phyloP scores from a whole-genome alignment of 2,797 vertebrate genomes.

The Schizothorax lantsangensis region DNA sequence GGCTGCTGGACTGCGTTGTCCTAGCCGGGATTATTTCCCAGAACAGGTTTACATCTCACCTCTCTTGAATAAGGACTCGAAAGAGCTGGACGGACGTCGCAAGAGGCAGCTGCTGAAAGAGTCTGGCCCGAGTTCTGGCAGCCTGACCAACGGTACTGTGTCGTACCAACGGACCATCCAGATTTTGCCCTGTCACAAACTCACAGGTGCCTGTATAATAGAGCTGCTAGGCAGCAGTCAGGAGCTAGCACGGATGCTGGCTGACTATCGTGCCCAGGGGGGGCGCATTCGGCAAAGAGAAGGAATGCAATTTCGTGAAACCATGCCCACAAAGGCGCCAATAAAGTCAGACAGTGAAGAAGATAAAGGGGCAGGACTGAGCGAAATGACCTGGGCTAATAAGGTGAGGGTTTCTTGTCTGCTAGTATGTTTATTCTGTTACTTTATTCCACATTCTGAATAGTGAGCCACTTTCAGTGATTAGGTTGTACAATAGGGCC shows the following conservation, averaged over 20 bases:
- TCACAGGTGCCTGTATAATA: constrained; percentile 88
- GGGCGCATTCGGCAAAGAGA: constrained; percentile 89
- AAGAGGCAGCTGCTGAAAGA: constrained; percentile 94
- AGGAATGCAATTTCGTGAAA: constrained; percentile 80
- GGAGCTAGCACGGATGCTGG: constrained; percentile 89
- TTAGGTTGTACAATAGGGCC: neutral
- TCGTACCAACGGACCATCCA: constrained; percentile 74
- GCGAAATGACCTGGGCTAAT: constrained; percentile 84
- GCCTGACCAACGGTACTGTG: constrained; percentile 79
- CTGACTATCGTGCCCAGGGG: constrained; percentile 93
- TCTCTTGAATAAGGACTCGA: constrained; percentile 92
- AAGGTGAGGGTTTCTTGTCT: constrained; percentile 79
- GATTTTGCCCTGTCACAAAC: constrained; percentile 87
- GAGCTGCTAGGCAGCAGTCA: constrained; percentile 85
- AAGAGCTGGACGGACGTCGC: constrained; percentile 88
- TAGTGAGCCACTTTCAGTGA: neutral
- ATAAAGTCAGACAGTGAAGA: constrained; percentile 85
- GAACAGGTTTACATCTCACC: constrained; percentile 93
- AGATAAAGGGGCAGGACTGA: constrained; percentile 81
- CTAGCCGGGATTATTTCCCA: constrained; percentile 94
- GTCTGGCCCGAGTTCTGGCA: constrained; percentile 71
- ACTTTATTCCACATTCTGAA: neutral
- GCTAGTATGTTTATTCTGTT: neutral
- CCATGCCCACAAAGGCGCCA: constrained; percentile 62
- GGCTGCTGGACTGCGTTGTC: constrained; percentile 88